A percentile compares a stretch with the other conserved stretches of the same genome.
phyloP scores from a whole-genome alignment of 2,113 vertebrate species.

The Dicaeum eximium region DNA sequence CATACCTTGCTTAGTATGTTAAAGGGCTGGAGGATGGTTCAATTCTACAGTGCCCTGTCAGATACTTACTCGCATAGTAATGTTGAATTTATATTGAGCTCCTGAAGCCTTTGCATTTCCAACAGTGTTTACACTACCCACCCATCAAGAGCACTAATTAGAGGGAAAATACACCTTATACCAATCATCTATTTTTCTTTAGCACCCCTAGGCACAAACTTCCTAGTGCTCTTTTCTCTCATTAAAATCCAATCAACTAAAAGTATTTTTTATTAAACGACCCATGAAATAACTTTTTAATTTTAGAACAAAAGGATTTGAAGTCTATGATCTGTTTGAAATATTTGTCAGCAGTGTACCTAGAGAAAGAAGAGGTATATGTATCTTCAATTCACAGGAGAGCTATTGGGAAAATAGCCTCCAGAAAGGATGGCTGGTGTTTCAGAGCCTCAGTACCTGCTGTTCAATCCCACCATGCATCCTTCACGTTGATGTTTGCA shows the following conservation, averaged over 20 bases:
- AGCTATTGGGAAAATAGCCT: background rate
- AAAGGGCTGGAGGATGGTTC: background rate
- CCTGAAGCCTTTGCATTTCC: background rate
- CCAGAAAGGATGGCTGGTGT: background rate
- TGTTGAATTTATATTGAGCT: background rate
- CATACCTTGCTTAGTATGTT: background rate
- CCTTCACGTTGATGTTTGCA: background rate
- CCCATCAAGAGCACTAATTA: background rate
- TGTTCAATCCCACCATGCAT: background rate
- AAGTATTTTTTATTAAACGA: constrained; percentile 9
- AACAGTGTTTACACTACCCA: background rate
- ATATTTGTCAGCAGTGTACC: background rate
- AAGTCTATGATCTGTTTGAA: background rate
- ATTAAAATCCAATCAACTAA: constrained; percentile 11
- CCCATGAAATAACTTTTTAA: background rate
- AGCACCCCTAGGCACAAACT: background rate
- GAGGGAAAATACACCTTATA: background rate
- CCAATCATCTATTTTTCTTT: background rate
- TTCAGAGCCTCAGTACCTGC: background rate
- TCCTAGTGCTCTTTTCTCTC: background rate
- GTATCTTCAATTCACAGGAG: background rate
- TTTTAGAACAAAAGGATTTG: background rate
- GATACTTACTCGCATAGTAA: background rate
- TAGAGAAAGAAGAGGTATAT: background rate
- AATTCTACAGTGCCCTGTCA: background rate